These are phyloP conservation scores for Ophioderma brevispina DNA, from an alignment of 35 echinoderm and acorn worm genomes.

Conservation along the genomic window DNA sequence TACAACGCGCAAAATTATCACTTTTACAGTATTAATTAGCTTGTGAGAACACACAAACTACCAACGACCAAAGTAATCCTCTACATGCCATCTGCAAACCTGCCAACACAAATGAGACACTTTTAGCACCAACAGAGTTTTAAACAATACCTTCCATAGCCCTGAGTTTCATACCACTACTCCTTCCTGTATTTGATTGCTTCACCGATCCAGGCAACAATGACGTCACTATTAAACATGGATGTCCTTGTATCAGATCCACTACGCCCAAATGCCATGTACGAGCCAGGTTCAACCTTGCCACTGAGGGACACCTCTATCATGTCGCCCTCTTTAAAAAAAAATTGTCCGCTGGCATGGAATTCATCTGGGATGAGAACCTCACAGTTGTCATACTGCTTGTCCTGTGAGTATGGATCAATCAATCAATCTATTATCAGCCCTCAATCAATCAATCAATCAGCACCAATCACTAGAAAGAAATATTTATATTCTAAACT, in stretches of 20 bases:
- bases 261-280: constrained; percentile 87
- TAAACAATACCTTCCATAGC: constrained; percentile 52
- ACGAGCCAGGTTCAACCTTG: constrained; percentile 26
- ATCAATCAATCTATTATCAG: no score
- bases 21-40: no score
- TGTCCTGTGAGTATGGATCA: neutral
- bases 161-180: constrained; percentile 53
- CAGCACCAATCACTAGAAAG: no score
- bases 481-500: no score
- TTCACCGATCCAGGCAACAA: constrained; percentile 65
- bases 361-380: constrained; percentile 57
- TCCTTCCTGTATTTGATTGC: neutral
- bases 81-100: no score
- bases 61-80: no score
- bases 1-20: no score
- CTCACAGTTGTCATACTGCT: constrained; percentile 74
- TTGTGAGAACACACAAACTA: no score
- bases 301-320: constrained; percentile 67
- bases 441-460: no score
- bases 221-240: constrained; percentile 80
- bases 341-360: constrained; percentile 76
- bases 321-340: constrained; percentile 20
- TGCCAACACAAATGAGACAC: no score
- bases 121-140: no score
- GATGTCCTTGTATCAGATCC: constrained; percentile 28